These are phyloP conservation scores for Leiothrix lutea DNA, from an alignment of 2,113 vertebrate genomes.

Conservation along the genomic window DNA sequence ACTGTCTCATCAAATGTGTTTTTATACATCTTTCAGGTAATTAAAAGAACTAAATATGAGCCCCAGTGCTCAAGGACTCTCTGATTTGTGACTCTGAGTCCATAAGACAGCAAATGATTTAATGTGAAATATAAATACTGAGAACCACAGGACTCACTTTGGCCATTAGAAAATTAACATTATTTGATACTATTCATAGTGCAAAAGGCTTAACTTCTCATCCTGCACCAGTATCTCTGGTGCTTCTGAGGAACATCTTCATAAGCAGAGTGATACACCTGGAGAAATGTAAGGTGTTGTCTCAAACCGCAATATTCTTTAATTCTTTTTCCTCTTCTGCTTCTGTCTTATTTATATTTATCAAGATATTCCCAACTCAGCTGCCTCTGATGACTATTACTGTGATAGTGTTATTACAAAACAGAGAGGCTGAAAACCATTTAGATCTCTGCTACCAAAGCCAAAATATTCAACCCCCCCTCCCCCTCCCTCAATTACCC, in stretches of 20 bases:
- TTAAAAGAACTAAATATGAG: constrained; percentile 2
- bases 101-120: not conserved
- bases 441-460: not conserved
- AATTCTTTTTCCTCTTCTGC: not conserved
- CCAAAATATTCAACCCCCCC: not conserved
- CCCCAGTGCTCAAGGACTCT: not conserved
- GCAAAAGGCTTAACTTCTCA: not conserved
- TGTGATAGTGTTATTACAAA: not conserved
- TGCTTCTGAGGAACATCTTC: not conserved
- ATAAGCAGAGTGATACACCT: not conserved
- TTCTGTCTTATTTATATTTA: not conserved
- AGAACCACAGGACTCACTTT: not conserved
- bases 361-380: not conserved
- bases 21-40: not conserved
- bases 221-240: not conserved
- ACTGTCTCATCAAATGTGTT: not conserved
- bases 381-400: not conserved
- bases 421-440: not conserved
- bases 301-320: not conserved
- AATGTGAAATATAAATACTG: not conserved
- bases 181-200: not conserved
- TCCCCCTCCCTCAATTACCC: accelerated
- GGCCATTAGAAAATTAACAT: not conserved
- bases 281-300: not conserved
- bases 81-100: not conserved